Percentiles rank a stretch among this genome's conserved stretches.
Conservation (phyloP, 2,113 vertebrate species). For the Fulica atra region DNA sequence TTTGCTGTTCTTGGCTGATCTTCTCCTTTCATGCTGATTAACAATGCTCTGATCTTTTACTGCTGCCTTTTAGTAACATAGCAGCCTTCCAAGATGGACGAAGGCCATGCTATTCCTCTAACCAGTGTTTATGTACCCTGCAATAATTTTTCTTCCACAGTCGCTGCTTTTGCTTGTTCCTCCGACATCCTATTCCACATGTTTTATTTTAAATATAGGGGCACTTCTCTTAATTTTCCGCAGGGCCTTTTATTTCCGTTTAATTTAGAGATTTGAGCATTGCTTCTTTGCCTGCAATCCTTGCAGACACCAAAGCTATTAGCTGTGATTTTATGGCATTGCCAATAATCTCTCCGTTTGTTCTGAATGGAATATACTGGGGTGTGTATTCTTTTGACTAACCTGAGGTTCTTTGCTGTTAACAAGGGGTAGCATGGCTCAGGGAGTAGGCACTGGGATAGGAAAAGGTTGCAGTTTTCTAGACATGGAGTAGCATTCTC, state of each 20-base stretch:
- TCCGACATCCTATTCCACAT: background rate
- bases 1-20: slow-evolving; percentile 52
- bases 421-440: background rate
- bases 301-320: background rate
- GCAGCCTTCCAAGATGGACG: slow-evolving; percentile 50
- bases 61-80: slow-evolving; percentile 48
- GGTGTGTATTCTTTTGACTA: background rate
- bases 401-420: background rate
- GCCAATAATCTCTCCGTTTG: background rate
- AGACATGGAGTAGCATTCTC: background rate
- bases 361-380: background rate
- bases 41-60: slow-evolving; percentile 57
- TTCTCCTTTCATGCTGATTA: slow-evolving; percentile 57
- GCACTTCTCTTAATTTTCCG: background rate
- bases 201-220: slow-evolving; percentile 2
- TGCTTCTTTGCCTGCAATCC: background rate
- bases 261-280: background rate
- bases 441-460: background rate
- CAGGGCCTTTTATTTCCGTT: background rate
- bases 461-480: background rate
- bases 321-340: background rate
- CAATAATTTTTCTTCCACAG: slow-evolving; percentile 34
- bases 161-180: slow-evolving; percentile 18
- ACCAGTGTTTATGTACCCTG: slow-evolving; percentile 34
- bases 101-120: slow-evolving; percentile 41